Evolutionary conservation across 2,888 invertebrate species (phyloP).

Genomic region (Lamellibrachia satsuma): DNA sequence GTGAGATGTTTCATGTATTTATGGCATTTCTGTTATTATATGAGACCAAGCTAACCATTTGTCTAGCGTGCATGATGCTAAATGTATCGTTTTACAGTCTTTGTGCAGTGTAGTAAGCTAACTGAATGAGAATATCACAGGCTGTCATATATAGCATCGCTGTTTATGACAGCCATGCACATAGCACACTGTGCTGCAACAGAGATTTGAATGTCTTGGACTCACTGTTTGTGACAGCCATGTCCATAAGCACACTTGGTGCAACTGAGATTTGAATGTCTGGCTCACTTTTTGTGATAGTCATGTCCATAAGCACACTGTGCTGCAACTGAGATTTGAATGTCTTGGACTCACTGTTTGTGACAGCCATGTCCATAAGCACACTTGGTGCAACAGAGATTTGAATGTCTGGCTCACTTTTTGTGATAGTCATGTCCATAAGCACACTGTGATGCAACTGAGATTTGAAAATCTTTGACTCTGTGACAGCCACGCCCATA

Average conservation of each 20-base stretch:
- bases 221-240: neutral
- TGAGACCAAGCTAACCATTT: neutral
- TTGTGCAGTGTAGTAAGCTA: neutral
- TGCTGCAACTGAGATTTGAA: neutral
- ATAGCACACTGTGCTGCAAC: neutral
- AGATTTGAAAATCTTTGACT: neutral
- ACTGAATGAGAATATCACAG: neutral
- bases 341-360: conserved; percentile 45
- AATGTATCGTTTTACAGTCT: neutral
- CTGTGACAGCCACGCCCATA: conserved; percentile 87
- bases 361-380: neutral
- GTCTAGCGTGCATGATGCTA: neutral
- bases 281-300: conserved; percentile 67
- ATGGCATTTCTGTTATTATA: neutral
- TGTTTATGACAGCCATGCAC: too few species aligned
- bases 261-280: neutral
- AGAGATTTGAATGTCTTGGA: neutral
- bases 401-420: neutral
- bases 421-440: neutral
- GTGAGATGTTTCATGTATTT: neutral
- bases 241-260: neutral
- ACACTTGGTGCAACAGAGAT: neutral
- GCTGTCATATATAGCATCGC: too few species aligned
- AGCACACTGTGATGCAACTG: neutral
- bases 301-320: conserved; percentile 74